Conservation (phyloP, 1,140 invertebrate genomes). For the Drosophila nikananu region DNA sequence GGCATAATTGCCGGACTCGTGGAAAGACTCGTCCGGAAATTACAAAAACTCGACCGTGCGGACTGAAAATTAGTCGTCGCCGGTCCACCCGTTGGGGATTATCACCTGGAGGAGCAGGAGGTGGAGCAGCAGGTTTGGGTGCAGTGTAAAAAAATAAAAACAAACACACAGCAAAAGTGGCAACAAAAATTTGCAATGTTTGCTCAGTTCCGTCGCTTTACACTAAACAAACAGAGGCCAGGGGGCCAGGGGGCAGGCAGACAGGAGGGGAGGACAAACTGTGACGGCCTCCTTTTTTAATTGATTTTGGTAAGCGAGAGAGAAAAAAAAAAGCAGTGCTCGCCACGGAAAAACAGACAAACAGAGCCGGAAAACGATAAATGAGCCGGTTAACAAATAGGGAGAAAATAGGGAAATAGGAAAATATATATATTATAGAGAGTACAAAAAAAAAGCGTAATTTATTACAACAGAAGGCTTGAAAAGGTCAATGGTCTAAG, state of each 20-base stretch:
- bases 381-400: background rate
- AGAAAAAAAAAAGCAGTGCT: background rate
- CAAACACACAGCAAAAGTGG: constrained; percentile 1
- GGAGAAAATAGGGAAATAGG: background rate
- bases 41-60: constrained; percentile 62
- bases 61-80: constrained; percentile 49
- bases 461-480: background rate
- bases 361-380: background rate
- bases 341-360: constrained; percentile 5
- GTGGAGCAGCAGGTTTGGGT: constrained; percentile 3
- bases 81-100: constrained; percentile 37
- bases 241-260: background rate
- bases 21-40: constrained; percentile 52
- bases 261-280: constrained; percentile 10
- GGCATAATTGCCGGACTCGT: constrained; percentile 61
- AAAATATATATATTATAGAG: background rate
- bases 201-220: constrained; percentile 36
- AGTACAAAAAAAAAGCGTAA: background rate
- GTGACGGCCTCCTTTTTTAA: constrained; percentile 26
- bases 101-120: constrained; percentile 28
- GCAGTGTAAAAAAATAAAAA: constrained; percentile 1
- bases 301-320: constrained; percentile 17
- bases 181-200: constrained; percentile 50
- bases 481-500: background rate
- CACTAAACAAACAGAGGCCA: constrained; percentile 52